Evolutionary conservation across 2,888 invertebrate genomes (phyloP), one percentile per base, ranked within the genome.

Genomic region (Ochropleura plecta): DNA sequence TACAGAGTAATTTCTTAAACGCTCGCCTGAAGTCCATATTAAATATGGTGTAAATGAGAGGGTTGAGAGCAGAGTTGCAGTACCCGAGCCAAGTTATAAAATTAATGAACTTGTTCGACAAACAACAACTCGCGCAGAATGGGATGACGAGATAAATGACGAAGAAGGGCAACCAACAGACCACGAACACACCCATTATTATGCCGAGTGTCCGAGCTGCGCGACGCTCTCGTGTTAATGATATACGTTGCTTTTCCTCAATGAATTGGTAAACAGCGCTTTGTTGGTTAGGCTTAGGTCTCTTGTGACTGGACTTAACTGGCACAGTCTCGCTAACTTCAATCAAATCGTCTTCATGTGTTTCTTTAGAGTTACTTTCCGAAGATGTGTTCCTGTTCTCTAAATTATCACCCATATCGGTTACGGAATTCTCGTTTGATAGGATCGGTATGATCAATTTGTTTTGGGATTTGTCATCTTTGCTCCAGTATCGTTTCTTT

Each of bases 151-250:
- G 98, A 94, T 99, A 99, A 97, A 99, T 98, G 55, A 99, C 97
- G 94, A 99, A 99, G 96, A 99, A 99, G 7, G 99, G 99, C 79
- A 99, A 97, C 99, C 99, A 99, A 94, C 99, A 99, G 14, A 99
- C 98, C 66, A 99, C 99, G 93, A 99, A 99, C 0, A 99, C 99
- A 8, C 99, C 99, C 98, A 99, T 99, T 76, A 99, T 99, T 74
- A 99, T 99, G 42, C 99, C 99, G 5, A 99, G 97, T 0, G 99
- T 99, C 70, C 99, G 97, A 0, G 99, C 99, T 0, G 99, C 99
- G 59, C 99, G 97, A 73, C 99, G 97, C 92, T 99, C 99, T 90
- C 99, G 98, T 3, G 99, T 99, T 80, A 99, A 94, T 0, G 99
- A 99, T 88, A 99, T 98, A 83, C 98, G 97, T 92, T 98, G 98